Conservation (phyloP, 2,113 vertebrate species). For the Copsychus sechellarum region DNA sequence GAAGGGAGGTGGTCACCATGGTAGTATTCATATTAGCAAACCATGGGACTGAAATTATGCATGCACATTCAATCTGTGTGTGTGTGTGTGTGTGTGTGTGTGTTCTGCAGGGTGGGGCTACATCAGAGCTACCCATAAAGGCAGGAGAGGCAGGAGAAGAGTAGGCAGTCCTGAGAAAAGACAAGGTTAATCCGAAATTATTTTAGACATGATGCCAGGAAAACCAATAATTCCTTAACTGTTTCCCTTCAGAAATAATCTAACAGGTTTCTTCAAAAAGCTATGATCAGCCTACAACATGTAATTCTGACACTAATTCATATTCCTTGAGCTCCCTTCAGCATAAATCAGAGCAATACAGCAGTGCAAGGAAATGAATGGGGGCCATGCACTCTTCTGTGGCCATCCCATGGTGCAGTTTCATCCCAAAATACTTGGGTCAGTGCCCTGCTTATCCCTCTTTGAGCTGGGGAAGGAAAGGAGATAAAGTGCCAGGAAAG, state of each 20-base stretch:
- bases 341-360: accelerated
- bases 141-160: background rate
- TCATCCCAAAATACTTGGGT: background rate
- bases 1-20: background rate
- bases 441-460: background rate
- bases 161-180: background rate
- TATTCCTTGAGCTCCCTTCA: background rate
- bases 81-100: too few species aligned
- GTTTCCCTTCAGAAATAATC: background rate
- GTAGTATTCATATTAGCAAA: background rate
- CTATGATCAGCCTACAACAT: background rate
- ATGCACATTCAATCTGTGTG: background rate
- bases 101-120: background rate
- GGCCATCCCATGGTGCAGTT: background rate
- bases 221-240: background rate
- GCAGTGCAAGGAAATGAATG: background rate
- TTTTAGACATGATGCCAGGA: background rate
- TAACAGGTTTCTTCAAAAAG: background rate
- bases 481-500: background rate
- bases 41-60: background rate
- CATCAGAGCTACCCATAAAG: background rate
- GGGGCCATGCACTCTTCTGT: accelerated
- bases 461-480: background rate
- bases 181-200: background rate
- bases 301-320: background rate